Base-by-base conservation (phyloP, 2,888 invertebrate genomes). In the Hermaeophaga mercurialis region DNA sequence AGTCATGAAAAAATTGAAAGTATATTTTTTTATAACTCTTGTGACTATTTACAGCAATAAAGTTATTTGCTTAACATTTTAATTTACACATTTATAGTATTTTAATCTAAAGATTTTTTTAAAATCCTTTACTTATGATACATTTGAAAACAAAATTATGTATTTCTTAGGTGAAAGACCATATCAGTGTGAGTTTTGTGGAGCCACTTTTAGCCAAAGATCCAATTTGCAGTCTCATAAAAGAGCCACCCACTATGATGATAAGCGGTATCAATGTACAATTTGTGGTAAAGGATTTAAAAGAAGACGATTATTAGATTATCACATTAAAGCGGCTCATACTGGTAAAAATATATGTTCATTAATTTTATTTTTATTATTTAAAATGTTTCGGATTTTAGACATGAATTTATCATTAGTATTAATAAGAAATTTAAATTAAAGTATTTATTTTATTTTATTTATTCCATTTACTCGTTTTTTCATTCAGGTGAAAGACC, bases 171-270 rank as follows among this genome's bases (percentile, higher is more conserved):
- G 91, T 0, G 91, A 90, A 73, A 83, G 88, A 1, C 91, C 91
- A 0, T 91, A 87, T 73, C 83, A 85, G 62, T 93, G 93, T 70
- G 89, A 90, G 63, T 79, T 86, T 43, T 93, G 93, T 73, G 85
- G 86, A 1, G 85, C 90, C 0, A 84, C 87, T 0, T 93, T 93
- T 78, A 86, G 90, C 12, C 93, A 93, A 76, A 81, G 91, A 15
- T 88, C 89, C 26, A 93, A 93, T 78, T 79, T 91, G 63, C 88
- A 89, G 74, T 89, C 89, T 0, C 93, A 93, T 74, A 85, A 86
- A 60, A 81, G 90, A 7, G 88, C 89, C 1, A 91, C 89, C 0
- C 92, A 93, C 73, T 82, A 87, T 45, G 87, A 89, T 73, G 89
- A 88, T 73, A 88, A 88, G 68, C 80, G 89, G 0, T 85, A 64